Conservation (phyloP, 2,797 vertebrate genomes). For the Clarias fuscus region DNA sequence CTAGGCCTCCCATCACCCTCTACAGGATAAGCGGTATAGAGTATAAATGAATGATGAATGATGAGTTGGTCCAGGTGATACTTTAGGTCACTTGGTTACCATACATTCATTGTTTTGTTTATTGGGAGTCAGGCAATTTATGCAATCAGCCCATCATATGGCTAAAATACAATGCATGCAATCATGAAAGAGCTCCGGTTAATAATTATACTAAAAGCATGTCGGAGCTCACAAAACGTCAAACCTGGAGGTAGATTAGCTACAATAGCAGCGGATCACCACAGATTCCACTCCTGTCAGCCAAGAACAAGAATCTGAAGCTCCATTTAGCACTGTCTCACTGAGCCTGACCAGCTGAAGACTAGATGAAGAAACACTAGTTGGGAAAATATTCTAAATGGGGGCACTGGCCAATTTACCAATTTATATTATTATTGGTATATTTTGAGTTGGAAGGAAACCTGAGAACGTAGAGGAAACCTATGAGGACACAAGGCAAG, state of each 20-base stretch:
- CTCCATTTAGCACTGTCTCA: neutral
- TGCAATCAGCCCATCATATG: neutral
- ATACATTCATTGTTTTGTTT: neutral
- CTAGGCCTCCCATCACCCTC: no score
- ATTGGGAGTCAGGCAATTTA: neutral
- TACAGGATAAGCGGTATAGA: no score
- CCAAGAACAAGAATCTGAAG: neutral
- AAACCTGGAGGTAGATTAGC: neutral
- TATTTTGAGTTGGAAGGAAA: neutral
- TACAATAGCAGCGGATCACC: neutral
- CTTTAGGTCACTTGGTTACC: neutral
- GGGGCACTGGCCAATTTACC: neutral
- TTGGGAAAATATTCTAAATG: neutral
- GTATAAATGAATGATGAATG: no score
- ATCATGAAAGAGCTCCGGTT: neutral
- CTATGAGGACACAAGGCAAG: neutral
- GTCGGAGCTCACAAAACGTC: neutral
- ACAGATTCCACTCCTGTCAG: neutral
- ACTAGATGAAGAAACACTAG: neutral
- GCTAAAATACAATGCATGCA: neutral
- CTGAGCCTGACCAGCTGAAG: neutral
- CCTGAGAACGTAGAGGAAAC: neutral
- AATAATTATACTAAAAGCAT: neutral
- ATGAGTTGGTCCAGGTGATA: neutral
- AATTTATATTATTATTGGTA: no score